Evolutionary conservation across 1,140 invertebrate genomes (phyloP).

Genomic region (Magallana angulata): DNA sequence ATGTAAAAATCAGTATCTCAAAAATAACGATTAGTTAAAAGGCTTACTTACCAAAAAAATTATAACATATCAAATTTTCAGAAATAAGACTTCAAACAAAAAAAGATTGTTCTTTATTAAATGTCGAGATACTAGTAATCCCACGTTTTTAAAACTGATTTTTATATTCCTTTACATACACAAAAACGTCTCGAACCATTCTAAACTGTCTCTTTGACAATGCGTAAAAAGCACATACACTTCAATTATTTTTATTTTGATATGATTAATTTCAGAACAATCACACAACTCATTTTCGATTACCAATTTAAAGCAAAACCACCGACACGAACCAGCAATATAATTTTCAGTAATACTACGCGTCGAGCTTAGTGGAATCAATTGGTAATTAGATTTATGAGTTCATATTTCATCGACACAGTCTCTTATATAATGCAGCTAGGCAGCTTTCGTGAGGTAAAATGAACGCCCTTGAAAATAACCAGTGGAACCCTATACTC

Average conservation of each 20-base stretch:
- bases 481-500: background rate
- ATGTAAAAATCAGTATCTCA: no score
- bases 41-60: no score
- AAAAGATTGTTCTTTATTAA: no score
- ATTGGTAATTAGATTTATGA: conserved; percentile 20
- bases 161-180: no score
- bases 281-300: background rate
- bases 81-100: no score
- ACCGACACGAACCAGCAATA: background rate
- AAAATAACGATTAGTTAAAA: no score
- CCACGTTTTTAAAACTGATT: no score
- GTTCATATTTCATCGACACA: conserved; percentile 25
- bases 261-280: conserved; percentile 31
- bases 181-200: no score
- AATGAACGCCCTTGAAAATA: conserved; percentile 11
- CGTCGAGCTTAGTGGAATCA: background rate
- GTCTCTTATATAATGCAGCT: background rate
- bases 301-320: background rate
- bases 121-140: no score
- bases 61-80: no score
- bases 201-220: no score
- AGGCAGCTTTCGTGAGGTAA: background rate
- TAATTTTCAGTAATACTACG: conserved; percentile 6
- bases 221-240: no score
- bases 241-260: background rate